A percentile compares a stretch with the other conserved stretches of the same genome.
These are phyloP conservation scores for Apomyelois bistriatella DNA, from an alignment of 2,888 invertebrate genomes.

Conservation along the genomic window DNA sequence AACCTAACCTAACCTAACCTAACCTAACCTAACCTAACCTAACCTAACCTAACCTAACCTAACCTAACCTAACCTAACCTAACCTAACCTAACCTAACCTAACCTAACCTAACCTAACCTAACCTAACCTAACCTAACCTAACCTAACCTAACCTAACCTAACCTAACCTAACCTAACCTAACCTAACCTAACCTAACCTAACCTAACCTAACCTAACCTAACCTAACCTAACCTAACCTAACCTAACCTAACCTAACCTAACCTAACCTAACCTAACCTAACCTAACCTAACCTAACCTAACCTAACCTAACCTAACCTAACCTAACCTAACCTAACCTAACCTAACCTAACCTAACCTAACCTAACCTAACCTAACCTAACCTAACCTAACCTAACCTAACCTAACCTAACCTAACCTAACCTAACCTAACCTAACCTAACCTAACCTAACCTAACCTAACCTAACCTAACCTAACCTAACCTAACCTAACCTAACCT, in stretches of 20 bases:
- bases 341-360: background rate
- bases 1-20: background rate
- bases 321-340: background rate
- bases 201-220: background rate
- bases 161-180: conserved; percentile 24
- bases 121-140: conserved; percentile 30
- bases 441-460: conserved; percentile 11
- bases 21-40: background rate
- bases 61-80: background rate
- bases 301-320: background rate
- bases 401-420: background rate
- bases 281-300: background rate
- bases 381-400: background rate
- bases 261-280: background rate
- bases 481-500: conserved; percentile 11
- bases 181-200: background rate
- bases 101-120: conserved; percentile 27
- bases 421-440: conserved; percentile 2
- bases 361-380: background rate
- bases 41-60: background rate
- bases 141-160: conserved; percentile 33
- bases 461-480: conserved; percentile 11
- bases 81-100: conserved; percentile 21
- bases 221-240: background rate
- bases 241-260: background rate